Percentiles rank a stretch among this genome's conserved stretches.
Evolutionary conservation across 1,140 invertebrate species (phyloP).

Genomic region (Pogonognathellus flavescens): DNA sequence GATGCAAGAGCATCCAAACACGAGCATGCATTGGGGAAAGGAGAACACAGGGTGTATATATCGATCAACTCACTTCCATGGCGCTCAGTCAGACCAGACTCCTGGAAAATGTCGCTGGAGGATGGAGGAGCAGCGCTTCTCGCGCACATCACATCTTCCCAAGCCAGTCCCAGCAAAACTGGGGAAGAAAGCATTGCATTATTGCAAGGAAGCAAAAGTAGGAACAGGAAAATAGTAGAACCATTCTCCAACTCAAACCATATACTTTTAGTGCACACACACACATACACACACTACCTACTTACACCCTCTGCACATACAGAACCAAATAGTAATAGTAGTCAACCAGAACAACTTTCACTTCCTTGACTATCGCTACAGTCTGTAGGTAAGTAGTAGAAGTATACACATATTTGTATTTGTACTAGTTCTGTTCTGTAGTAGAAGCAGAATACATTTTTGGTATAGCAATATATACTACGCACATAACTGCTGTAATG

Average conservation of each 20-base stretch:
- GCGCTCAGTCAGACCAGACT: slow-evolving; percentile 47
- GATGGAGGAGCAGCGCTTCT: slow-evolving; percentile 46
- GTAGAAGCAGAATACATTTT: no score
- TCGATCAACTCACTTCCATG: slow-evolving; percentile 53
- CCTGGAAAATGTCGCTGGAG: slow-evolving; percentile 53
- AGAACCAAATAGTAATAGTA: neutral
- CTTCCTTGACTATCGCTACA: slow-evolving; percentile 35
- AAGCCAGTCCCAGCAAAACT: slow-evolving; percentile 30
- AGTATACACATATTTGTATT: neutral
- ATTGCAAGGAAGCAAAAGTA: slow-evolving; percentile 2
- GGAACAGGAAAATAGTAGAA: neutral
- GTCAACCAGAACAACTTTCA: slow-evolving; percentile 18
- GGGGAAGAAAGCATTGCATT: slow-evolving; percentile 28
- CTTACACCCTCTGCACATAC: no score
- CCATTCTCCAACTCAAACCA: neutral
- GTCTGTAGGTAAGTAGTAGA: neutral
- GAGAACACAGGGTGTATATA: slow-evolving; percentile 53
- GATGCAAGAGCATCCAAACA: slow-evolving; percentile 19
- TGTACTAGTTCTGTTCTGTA: neutral
- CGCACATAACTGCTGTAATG: neutral
- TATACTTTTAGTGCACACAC: neutral
- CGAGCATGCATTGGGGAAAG: slow-evolving; percentile 48
- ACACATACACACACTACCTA: neutral
- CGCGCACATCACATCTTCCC: slow-evolving; percentile 49
- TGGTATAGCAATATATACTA: no score